phyloP scores from a whole-genome alignment of 2,888 invertebrate genomes.

The Meiosimyza platycephala region DNA sequence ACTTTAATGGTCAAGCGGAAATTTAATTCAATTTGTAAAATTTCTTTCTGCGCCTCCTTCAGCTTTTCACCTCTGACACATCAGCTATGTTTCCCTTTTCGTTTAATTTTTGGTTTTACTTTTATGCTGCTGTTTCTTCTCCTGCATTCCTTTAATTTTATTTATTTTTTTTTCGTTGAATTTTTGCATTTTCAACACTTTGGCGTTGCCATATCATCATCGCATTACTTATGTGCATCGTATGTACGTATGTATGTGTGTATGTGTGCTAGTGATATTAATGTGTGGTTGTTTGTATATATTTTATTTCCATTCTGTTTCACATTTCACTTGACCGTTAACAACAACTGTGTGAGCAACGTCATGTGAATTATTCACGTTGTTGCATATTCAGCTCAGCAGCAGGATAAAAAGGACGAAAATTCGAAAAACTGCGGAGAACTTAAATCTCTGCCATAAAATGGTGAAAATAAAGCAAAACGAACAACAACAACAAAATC shows the following conservation, averaged over 20 bases:
- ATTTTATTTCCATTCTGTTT: constrained; percentile 18
- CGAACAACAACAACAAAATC: too few species aligned
- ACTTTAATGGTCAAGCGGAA: constrained; percentile 41
- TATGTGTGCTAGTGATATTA: too few species aligned
- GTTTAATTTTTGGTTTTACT: not conserved
- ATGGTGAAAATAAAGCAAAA: constrained; percentile 1
- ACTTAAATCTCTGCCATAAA: constrained; percentile 11
- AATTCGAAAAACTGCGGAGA: not conserved
- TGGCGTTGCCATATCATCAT: not conserved
- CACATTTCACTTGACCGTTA: constrained; percentile 8
- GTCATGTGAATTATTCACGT: constrained; percentile 13
- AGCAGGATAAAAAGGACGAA: not conserved
- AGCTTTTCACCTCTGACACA: not conserved
- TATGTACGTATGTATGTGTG: not conserved
- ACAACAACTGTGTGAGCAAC: not conserved
- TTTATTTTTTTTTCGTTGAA: not conserved
- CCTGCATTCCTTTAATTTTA: not conserved
- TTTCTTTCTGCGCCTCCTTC: not conserved
- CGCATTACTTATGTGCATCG: constrained; percentile 5
- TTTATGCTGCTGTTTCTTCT: not conserved
- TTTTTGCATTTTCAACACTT: not conserved
- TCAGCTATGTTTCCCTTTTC: constrained; percentile 1
- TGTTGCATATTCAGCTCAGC: constrained; percentile 10
- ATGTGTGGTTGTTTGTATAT: not conserved
- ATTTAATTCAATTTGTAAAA: constrained; percentile 45